A percentile compares a stretch with the other conserved stretches of the same genome.
These are phyloP conservation scores for Cataglyphis cursor DNA, from an alignment of 2,888 invertebrate species.

Conservation along the genomic window DNA sequence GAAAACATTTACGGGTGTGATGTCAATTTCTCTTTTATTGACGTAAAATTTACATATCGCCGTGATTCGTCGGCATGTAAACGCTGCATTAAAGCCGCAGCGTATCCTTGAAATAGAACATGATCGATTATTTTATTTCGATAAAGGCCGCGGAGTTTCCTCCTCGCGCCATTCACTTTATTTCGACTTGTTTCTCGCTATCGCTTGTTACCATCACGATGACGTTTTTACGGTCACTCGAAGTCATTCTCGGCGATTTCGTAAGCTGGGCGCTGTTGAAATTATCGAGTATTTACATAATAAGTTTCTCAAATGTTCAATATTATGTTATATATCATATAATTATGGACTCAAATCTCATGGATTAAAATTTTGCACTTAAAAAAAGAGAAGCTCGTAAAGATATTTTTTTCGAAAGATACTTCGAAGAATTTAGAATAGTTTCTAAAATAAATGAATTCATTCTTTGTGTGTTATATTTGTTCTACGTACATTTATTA, in stretches of 20 bases:
- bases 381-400: not conserved
- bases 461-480: not conserved
- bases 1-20: not conserved
- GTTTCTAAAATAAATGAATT: not conserved
- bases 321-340: too few species aligned
- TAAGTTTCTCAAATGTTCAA: not conserved
- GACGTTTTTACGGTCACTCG: not conserved
- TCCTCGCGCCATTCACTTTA: constrained; percentile 55
- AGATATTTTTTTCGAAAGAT: not conserved
- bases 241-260: constrained; percentile 14
- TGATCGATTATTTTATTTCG: constrained; percentile 75
- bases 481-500: not conserved
- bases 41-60: constrained; percentile 4
- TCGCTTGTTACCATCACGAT: not conserved
- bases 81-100: constrained; percentile 69
- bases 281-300: constrained; percentile 25
- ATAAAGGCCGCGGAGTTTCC: constrained; percentile 48
- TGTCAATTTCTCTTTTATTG: not conserved
- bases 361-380: not conserved
- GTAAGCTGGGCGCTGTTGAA: constrained; percentile 1
- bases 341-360: too few species aligned
- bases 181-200: constrained; percentile 35
- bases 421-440: not conserved
- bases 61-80: not conserved
- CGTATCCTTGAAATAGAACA: constrained; percentile 75